phyloP scores from a whole-genome alignment of 2,888 invertebrate genomes.

The Selenia dentaria region DNA sequence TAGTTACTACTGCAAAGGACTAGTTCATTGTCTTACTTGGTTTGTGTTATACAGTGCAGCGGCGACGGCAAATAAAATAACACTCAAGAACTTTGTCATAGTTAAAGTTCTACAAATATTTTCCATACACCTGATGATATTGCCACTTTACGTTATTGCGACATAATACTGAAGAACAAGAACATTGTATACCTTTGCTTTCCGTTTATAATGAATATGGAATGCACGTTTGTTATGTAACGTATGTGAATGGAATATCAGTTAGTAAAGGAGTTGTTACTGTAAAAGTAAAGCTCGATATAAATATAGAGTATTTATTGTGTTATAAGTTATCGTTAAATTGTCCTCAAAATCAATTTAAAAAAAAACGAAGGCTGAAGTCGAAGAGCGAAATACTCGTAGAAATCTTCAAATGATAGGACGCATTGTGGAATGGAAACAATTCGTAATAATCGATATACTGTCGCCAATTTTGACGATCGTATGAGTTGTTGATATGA shows the following conservation, averaged over 20 bases:
- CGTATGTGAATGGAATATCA: conserved; percentile 1
- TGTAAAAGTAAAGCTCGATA: background rate
- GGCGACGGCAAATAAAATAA: background rate
- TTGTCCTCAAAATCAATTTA: too few relatives aligned
- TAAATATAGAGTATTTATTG: too few relatives aligned
- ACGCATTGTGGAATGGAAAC: too few relatives aligned
- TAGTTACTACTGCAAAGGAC: conserved; percentile 6
- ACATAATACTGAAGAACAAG: background rate
- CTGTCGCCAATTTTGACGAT: too few relatives aligned
- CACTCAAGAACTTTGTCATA: background rate
- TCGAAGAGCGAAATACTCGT: too few relatives aligned
- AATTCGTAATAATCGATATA: too few relatives aligned
- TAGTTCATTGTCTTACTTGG: conserved; percentile 16
- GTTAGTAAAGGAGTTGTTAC: background rate
- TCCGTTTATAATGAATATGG: conserved; percentile 1
- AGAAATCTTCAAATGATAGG: too few relatives aligned
- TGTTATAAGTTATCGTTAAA: too few relatives aligned
- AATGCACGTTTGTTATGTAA: background rate
- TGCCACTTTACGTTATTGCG: background rate
- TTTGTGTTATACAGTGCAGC: background rate
- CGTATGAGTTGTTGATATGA: too few relatives aligned
- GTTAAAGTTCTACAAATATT: background rate
- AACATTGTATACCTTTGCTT: background rate
- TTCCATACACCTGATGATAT: background rate
- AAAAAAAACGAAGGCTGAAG: too few relatives aligned